Evolutionary conservation across 1,140 invertebrate genomes (phyloP).

Genomic region (Drosophila equinoxialis): DNA sequence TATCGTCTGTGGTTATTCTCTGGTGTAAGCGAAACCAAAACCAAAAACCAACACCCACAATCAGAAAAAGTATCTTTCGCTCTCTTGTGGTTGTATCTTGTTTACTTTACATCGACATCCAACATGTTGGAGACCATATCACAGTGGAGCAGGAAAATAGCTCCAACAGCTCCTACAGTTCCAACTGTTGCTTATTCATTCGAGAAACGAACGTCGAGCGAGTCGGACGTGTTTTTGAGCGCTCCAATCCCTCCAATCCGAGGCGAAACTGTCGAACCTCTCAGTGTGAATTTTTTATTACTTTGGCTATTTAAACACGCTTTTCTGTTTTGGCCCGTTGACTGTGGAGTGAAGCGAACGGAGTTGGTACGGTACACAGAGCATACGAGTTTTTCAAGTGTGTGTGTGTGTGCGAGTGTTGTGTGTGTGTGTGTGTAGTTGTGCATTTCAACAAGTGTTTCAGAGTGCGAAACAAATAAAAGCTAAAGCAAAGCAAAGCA

Average conservation of each 20-base stretch:
- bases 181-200: slow-evolving; percentile 30
- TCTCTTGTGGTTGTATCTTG: not conserved
- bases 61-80: slow-evolving; percentile 6
- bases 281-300: slow-evolving; percentile 27
- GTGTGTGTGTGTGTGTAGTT: slow-evolving; percentile 30
- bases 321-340: slow-evolving; percentile 37
- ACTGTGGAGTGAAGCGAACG: slow-evolving; percentile 25
- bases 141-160: too few relatives aligned
- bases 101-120: not conserved
- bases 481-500: slow-evolving; percentile 21
- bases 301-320: slow-evolving; percentile 14
- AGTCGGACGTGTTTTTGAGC: slow-evolving; percentile 39
- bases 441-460: slow-evolving; percentile 55
- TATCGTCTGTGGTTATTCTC: not conserved
- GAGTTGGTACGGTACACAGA: slow-evolving; percentile 19
- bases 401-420: slow-evolving; percentile 27
- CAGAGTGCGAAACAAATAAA: slow-evolving; percentile 44
- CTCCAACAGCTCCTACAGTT: too few relatives aligned
- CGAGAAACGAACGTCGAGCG: slow-evolving; percentile 43
- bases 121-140: not conserved
- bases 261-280: slow-evolving; percentile 7
- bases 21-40: slow-evolving; percentile 24
- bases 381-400: not conserved
- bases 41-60: slow-evolving; percentile 8
- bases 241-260: not conserved